Evolutionary conservation across 2,888 invertebrate species (phyloP).

Genomic region (Torymus texanus): DNA sequence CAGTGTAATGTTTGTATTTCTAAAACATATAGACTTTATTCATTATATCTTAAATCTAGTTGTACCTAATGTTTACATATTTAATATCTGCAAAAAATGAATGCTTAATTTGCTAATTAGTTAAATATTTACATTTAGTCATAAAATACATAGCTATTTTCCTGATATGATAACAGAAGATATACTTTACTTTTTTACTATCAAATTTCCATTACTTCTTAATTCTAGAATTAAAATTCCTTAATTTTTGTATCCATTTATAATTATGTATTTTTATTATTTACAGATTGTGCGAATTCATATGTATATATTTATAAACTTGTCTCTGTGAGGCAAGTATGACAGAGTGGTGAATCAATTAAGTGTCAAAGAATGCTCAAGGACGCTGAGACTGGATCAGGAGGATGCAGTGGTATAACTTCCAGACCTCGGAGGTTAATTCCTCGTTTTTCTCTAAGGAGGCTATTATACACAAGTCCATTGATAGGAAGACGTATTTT

Average conservation of each 20-base stretch:
- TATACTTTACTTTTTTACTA: background rate
- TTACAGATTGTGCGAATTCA: conserved; percentile 32
- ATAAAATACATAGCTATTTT: background rate
- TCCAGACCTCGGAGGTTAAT: conserved; percentile 70
- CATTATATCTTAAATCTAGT: too few relatives aligned
- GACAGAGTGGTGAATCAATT: conserved; percentile 51
- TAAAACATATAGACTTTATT: background rate
- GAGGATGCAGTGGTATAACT: conserved; percentile 68
- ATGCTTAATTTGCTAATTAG: background rate
- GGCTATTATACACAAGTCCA: conserved; percentile 83
- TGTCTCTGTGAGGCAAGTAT: conserved; percentile 55
- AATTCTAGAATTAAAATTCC: too few relatives aligned
- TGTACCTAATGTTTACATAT: too few relatives aligned
- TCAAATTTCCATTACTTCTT: too few relatives aligned
- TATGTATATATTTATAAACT: conserved; percentile 14
- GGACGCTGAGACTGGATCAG: conserved; percentile 69
- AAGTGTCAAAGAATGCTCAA: conserved; percentile 68
- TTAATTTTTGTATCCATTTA: too few relatives aligned
- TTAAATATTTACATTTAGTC: background rate
- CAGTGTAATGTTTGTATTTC: background rate
- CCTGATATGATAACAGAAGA: background rate
- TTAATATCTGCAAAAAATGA: too few relatives aligned
- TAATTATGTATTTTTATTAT: background rate
- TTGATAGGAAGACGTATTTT: conserved; percentile 81
- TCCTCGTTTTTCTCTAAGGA: conserved; percentile 81